Evolutionary conservation across 2,888 invertebrate species (phyloP).

Genomic region (Argyresthia goedartella): DNA sequence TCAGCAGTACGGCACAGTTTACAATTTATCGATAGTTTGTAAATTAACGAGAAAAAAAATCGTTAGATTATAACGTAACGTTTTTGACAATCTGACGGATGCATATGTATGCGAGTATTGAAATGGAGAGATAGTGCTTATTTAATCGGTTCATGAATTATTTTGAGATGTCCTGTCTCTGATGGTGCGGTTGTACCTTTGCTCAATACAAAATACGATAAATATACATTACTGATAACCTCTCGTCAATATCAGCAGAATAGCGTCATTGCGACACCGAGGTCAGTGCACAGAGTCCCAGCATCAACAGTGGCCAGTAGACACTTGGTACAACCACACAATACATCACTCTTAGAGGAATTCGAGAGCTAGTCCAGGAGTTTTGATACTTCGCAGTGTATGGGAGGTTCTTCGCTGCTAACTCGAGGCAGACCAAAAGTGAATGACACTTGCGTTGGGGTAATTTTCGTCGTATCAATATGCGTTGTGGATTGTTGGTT

Average conservation of each 20-base stretch:
- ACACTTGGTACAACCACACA: background rate
- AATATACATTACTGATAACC: background rate
- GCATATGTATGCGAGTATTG: too few species aligned
- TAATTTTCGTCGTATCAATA: background rate
- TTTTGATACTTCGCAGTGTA: background rate
- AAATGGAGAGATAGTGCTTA: too few species aligned
- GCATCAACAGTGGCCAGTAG: background rate
- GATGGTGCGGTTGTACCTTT: too few species aligned
- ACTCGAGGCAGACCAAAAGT: background rate
- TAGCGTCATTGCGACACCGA: background rate
- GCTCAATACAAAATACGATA: background rate
- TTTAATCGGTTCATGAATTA: too few species aligned
- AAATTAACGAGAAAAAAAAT: too few species aligned
- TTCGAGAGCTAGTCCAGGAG: background rate
- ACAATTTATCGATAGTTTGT: too few species aligned
- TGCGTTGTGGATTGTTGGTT: constrained; percentile 4
- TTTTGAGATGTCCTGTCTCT: too few species aligned
- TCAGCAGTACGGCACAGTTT: background rate
- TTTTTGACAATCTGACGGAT: too few species aligned
- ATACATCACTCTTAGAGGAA: background rate
- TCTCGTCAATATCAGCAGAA: background rate
- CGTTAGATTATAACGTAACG: too few species aligned
- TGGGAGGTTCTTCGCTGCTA: background rate
- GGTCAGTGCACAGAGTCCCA: background rate
- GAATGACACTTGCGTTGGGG: too few species aligned